A percentile compares a stretch with the other conserved stretches of the same genome.
Evolutionary conservation across 2,113 vertebrate species (phyloP).

Genomic region (Peucedramus taeniatus): DNA sequence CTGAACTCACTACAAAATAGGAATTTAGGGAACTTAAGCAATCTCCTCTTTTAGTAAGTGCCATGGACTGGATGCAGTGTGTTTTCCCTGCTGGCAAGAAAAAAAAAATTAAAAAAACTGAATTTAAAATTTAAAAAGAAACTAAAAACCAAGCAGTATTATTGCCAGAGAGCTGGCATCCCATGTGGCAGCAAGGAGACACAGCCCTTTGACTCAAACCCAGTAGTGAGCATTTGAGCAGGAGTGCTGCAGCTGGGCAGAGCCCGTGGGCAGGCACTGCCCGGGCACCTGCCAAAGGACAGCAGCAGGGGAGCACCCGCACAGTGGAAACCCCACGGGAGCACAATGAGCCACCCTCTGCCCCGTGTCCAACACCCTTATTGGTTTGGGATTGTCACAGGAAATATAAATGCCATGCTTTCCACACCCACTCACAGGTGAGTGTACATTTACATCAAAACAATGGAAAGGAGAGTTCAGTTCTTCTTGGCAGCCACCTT

Average conservation of each 20-base stretch:
- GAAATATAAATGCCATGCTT: neutral
- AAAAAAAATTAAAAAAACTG: neutral
- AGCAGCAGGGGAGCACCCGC: neutral
- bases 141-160: neutral
- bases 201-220: neutral
- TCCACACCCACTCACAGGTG: neutral
- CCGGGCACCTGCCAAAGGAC: fast-evolving
- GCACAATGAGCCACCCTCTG: neutral
- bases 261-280: neutral
- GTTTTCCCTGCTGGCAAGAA: neutral
- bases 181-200: neutral
- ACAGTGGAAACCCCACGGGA: neutral
- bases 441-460: neutral
- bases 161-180: neutral
- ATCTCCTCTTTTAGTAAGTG: neutral
- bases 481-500: neutral
- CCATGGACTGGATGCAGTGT: neutral
- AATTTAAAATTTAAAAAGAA: neutral
- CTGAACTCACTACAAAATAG: neutral
- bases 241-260: neutral
- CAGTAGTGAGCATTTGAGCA: neutral
- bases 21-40: neutral
- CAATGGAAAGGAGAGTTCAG: neutral
- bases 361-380: fast-evolving
- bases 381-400: neutral